These are phyloP conservation scores for Drosophila lacteicornis DNA, from an alignment of 1,140 invertebrate species.

Conservation along the genomic window DNA sequence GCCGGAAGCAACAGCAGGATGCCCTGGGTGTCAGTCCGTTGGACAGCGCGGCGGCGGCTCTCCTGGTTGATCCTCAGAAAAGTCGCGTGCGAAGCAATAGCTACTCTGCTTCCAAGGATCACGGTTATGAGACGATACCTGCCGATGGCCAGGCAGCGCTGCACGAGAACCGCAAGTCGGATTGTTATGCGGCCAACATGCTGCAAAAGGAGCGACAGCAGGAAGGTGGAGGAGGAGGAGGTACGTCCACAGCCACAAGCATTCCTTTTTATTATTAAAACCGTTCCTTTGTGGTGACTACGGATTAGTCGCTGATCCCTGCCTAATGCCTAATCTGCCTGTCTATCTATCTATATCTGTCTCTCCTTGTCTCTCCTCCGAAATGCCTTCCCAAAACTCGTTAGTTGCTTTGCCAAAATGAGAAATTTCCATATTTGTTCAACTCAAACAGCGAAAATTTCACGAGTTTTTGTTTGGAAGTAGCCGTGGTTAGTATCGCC, in stretches of 20 bases:
- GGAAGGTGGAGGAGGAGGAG: conserved; percentile 58
- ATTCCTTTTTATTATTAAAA: background rate
- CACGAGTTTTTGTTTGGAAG: conserved; percentile 80
- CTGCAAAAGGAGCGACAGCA: conserved; percentile 75
- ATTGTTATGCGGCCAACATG: conserved; percentile 78
- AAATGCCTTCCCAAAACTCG: conserved; percentile 38
- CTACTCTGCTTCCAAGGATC: conserved; percentile 85
- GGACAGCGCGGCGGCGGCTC: conserved; percentile 67
- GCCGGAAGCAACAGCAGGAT: conserved; percentile 78
- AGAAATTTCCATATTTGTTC: conserved; percentile 71
- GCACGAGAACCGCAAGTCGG: conserved; percentile 84
- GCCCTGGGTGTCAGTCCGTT: conserved; percentile 66
- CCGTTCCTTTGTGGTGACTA: background rate
- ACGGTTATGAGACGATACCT: conserved; percentile 88
- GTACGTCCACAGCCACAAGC: conserved; percentile 26
- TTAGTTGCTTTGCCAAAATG: conserved; percentile 81
- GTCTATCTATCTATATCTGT: conserved; percentile 53
- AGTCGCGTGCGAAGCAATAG: conserved; percentile 74
- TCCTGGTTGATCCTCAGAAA: conserved; percentile 78
- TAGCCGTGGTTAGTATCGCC: conserved; percentile 78
- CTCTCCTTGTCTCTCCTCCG: conserved; percentile 52
- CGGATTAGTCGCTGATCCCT: conserved; percentile 24
- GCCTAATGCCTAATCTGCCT: conserved; percentile 54
- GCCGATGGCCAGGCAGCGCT: conserved; percentile 74
- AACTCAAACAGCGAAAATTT: conserved; percentile 69